Conservation (phyloP, 1,140 invertebrate genomes). For the Ruditapes philippinarum region DNA sequence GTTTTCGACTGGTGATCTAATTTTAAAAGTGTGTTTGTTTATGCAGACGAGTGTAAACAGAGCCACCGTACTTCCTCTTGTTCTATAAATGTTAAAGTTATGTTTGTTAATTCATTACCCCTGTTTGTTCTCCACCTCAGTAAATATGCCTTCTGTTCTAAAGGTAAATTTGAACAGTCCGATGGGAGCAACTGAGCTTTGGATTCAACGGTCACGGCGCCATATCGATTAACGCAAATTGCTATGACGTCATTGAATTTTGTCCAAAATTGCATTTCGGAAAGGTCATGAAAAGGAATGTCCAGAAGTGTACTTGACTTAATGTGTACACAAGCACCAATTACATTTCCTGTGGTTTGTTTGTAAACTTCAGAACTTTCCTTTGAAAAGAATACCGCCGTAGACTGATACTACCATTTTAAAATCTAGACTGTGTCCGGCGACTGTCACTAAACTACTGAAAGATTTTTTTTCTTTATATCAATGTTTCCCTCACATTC, state of each 20-base stretch:
- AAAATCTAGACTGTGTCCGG: no score
- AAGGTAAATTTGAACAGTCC: not conserved
- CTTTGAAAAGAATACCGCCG: no score
- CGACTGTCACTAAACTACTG: no score
- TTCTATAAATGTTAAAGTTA: not conserved
- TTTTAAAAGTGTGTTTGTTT: not conserved
- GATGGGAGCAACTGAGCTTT: not conserved
- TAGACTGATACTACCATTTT: no score
- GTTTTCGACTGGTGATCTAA: not conserved
- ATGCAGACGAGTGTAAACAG: not conserved
- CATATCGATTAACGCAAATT: not conserved
- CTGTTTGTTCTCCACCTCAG: not conserved
- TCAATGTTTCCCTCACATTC: no score
- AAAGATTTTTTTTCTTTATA: no score
- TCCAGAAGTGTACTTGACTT: no score
- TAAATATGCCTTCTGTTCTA: slow-evolving; percentile 33
- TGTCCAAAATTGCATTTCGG: no score
- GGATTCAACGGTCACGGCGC: not conserved
- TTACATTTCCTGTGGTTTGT: no score
- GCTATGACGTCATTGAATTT: slow-evolving; percentile 10
- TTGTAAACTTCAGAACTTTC: no score
- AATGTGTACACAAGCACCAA: no score
- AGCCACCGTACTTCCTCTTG: not conserved
- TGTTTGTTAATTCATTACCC: slow-evolving; percentile 5
- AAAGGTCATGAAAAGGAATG: no score